phyloP scores from a whole-genome alignment of 2,797 vertebrate genomes.

The Chaetodon trifasciatus region DNA sequence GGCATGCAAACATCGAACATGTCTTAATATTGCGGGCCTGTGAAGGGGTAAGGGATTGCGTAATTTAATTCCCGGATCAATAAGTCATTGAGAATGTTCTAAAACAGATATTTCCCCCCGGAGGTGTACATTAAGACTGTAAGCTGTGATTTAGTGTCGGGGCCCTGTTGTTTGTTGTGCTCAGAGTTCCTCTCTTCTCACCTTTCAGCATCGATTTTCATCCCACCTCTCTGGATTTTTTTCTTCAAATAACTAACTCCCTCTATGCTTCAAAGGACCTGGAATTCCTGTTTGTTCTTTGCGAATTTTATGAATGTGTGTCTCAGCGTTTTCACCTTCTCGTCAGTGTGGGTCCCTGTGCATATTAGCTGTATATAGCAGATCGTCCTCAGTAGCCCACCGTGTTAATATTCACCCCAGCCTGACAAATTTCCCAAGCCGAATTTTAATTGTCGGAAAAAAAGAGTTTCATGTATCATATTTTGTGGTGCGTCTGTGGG shows the following conservation, averaged over 20 bases:
- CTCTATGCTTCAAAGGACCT: constrained; percentile 42
- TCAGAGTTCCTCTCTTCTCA: constrained; percentile 50
- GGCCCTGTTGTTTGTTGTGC: constrained; percentile 56
- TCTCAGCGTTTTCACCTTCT: constrained; percentile 16
- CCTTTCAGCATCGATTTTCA: constrained; percentile 64
- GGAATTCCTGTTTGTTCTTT: constrained; percentile 47
- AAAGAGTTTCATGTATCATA: constrained; percentile 36
- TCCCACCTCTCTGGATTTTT: constrained; percentile 43
- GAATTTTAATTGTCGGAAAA: constrained; percentile 35
- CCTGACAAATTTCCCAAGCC: constrained; percentile 27
- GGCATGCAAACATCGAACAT: constrained; percentile 61
- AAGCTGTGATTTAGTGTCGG: constrained; percentile 72
- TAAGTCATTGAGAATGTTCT: constrained; percentile 75
- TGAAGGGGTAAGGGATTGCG: constrained; percentile 45
- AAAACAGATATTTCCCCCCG: constrained; percentile 77
- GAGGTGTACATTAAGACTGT: constrained; percentile 74
- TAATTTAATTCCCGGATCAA: constrained; percentile 78
- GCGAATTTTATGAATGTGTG: constrained; percentile 11
- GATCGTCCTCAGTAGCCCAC: not conserved
- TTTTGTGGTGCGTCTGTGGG: constrained; percentile 42
- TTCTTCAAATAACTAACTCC: constrained; percentile 44
- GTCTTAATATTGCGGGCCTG: constrained; percentile 61
- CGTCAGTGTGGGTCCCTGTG: not conserved
- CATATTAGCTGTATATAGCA: constrained; percentile 45
- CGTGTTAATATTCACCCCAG: constrained; percentile 39